Evolutionary conservation across 2,888 invertebrate genomes (phyloP).

Genomic region (Drosophila affinis): DNA sequence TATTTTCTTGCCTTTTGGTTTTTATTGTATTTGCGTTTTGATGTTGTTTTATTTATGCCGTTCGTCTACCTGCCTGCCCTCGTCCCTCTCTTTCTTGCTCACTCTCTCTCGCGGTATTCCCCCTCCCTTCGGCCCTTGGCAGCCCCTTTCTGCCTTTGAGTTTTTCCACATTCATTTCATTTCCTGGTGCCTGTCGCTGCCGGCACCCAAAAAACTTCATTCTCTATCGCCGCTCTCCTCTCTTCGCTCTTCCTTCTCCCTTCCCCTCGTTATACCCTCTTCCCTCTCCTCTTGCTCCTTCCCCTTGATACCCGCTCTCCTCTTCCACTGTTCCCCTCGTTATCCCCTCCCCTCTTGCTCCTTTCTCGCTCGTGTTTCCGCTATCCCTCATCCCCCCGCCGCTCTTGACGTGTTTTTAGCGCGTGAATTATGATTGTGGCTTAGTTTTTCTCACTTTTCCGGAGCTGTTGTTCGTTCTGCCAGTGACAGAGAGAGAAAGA

Average conservation of each 20-base stretch:
- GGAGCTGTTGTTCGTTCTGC: conserved; percentile 17
- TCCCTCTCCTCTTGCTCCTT: too few relatives aligned
- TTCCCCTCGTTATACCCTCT: background rate
- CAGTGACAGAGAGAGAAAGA: conserved; percentile 26
- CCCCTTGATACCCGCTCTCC: too few relatives aligned
- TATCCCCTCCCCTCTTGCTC: background rate
- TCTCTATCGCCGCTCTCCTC: background rate
- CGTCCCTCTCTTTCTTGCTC: background rate
- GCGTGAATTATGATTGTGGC: conserved; percentile 77
- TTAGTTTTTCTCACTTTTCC: conserved; percentile 59
- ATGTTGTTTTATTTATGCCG: conserved; percentile 40
- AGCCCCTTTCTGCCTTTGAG: conserved; percentile 66
- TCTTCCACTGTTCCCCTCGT: background rate
- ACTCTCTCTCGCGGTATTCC: background rate
- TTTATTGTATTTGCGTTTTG: conserved; percentile 38
- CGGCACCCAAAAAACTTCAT: conserved; percentile 39
- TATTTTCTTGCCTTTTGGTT: conserved; percentile 39
- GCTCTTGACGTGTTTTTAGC: conserved; percentile 41
- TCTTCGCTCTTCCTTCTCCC: background rate
- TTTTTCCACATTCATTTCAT: conserved; percentile 76
- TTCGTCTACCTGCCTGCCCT: conserved; percentile 25
- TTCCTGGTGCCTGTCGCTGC: conserved; percentile 63
- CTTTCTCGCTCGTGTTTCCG: background rate
- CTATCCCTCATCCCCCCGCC: background rate
- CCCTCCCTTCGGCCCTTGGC: conserved; percentile 1